phyloP scores from a whole-genome alignment of 1,140 invertebrate genomes.

The Drosophila rhopaloa region DNA sequence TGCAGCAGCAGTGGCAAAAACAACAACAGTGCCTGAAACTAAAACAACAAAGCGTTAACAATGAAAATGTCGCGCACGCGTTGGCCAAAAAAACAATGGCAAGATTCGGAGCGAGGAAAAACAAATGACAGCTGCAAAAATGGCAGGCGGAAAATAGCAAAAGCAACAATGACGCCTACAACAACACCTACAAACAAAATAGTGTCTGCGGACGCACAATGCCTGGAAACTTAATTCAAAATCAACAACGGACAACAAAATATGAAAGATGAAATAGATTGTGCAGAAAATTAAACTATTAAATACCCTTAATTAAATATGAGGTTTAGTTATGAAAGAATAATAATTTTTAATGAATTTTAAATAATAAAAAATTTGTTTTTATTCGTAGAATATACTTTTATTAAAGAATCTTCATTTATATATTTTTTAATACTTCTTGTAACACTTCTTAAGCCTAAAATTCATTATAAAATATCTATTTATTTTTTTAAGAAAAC shows the following conservation, averaged over 20 bases:
- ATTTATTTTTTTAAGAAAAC: too few relatives aligned
- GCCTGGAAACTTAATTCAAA: conserved; percentile 75
- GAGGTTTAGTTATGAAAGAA: neutral
- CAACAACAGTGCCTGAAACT: conserved; percentile 33
- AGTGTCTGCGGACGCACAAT: conserved; percentile 24
- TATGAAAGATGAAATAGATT: conserved; percentile 7
- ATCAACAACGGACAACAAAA: conserved; percentile 61
- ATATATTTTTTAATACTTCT: too few relatives aligned
- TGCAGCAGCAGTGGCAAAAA: conserved; percentile 13
- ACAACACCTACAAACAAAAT: conserved; percentile 27
- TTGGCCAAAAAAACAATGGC: conserved; percentile 57
- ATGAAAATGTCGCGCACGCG: conserved; percentile 78
- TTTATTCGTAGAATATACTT: too few relatives aligned
- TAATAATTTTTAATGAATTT: too few relatives aligned
- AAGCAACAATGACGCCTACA: conserved; percentile 45
- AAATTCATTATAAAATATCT: too few relatives aligned
- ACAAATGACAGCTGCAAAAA: conserved; percentile 75
- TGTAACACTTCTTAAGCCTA: too few relatives aligned
- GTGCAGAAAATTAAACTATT: conserved; percentile 1
- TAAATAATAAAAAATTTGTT: neutral
- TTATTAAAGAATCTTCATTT: too few relatives aligned
- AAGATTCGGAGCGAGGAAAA: conserved; percentile 25
- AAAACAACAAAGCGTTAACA: conserved; percentile 70
- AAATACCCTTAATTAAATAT: conserved; percentile 27
- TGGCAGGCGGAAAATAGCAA: conserved; percentile 51